Percentiles rank a stretch among this genome's conserved stretches.
These are phyloP conservation scores for Sparidentex hasta DNA, from an alignment of 2,797 vertebrate genomes.

Conservation along the genomic window DNA sequence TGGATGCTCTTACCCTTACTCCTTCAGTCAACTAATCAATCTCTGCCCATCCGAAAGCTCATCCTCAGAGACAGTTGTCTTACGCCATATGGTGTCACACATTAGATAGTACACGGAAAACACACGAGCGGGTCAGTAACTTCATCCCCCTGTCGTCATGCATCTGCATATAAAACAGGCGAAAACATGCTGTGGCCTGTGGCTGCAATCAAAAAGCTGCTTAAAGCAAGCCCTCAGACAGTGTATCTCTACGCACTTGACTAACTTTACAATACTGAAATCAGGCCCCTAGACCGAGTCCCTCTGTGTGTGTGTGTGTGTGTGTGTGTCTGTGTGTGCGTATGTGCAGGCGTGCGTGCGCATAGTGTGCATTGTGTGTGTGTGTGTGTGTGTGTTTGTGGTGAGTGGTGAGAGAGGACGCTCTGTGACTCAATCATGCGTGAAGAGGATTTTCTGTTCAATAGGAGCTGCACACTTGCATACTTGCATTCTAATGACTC, in stretches of 20 bases:
- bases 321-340: slow-evolving; percentile 24
- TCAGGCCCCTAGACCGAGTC: slow-evolving; percentile 61
- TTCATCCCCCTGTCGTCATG: slow-evolving; percentile 38
- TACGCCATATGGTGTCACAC: slow-evolving; percentile 48
- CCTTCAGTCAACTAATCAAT: slow-evolving; percentile 65
- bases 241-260: slow-evolving; percentile 69
- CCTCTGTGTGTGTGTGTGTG: slow-evolving; percentile 26
- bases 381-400: slow-evolving; percentile 54
- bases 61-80: slow-evolving; percentile 43
- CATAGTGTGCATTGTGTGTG: slow-evolving; percentile 19
- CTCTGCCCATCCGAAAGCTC: slow-evolving; percentile 45
- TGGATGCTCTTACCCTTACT: slow-evolving; percentile 65
- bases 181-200: slow-evolving; percentile 51
- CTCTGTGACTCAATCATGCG: slow-evolving; percentile 78
- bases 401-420: slow-evolving; percentile 45
- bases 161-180: slow-evolving; percentile 57
- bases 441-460: slow-evolving; percentile 83
- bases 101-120: slow-evolving; percentile 32
- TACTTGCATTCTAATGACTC: slow-evolving; percentile 86
- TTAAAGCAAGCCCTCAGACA: slow-evolving; percentile 63
- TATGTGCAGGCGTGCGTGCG: slow-evolving; percentile 7
- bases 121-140: slow-evolving; percentile 29
- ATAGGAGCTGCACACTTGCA: slow-evolving; percentile 82
- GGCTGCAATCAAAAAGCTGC: slow-evolving; percentile 69
- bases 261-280: slow-evolving; percentile 78